Percentiles rank a stretch among this genome's conserved stretches.
These are phyloP conservation scores for Paradoxurus hermaphroditus DNA, from an alignment of 2,113 vertebrate genomes.

Conservation along the genomic window DNA sequence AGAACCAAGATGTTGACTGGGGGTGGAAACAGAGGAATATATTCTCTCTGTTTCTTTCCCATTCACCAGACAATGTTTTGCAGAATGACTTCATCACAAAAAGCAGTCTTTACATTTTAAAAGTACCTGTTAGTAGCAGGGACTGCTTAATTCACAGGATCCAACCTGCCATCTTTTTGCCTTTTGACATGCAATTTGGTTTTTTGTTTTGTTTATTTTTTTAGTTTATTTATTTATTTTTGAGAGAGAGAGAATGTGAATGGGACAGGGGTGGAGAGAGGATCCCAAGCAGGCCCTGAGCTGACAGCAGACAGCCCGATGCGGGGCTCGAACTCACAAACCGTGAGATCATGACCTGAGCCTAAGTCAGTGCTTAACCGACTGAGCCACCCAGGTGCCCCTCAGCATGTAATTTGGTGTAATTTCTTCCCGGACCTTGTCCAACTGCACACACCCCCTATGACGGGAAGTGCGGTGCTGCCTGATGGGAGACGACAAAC, in stretches of 20 bases:
- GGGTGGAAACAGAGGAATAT: background rate
- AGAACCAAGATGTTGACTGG: background rate
- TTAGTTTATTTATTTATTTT: no score
- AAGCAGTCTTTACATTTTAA: background rate
- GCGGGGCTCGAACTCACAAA: no score
- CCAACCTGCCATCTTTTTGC: background rate
- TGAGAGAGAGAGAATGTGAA: no score
- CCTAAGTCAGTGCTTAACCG: no score
- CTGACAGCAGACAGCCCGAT: no score
- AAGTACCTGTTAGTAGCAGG: background rate
- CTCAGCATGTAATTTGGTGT: background rate
- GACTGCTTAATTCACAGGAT: background rate
- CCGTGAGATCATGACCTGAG: no score
- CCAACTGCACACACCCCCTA: background rate
- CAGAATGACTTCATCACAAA: background rate
- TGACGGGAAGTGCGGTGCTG: fast-evolving
- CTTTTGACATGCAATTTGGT: background rate
- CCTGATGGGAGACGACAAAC: fast-evolving
- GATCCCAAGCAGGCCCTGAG: no score
- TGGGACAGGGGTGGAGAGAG: no score
- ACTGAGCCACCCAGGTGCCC: no score
- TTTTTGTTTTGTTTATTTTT: no score
- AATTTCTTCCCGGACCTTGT: background rate
- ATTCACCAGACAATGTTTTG: background rate
- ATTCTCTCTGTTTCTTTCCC: background rate